These are phyloP conservation scores for Tuta absoluta DNA, from an alignment of 2,888 invertebrate species.

Conservation along the genomic window DNA sequence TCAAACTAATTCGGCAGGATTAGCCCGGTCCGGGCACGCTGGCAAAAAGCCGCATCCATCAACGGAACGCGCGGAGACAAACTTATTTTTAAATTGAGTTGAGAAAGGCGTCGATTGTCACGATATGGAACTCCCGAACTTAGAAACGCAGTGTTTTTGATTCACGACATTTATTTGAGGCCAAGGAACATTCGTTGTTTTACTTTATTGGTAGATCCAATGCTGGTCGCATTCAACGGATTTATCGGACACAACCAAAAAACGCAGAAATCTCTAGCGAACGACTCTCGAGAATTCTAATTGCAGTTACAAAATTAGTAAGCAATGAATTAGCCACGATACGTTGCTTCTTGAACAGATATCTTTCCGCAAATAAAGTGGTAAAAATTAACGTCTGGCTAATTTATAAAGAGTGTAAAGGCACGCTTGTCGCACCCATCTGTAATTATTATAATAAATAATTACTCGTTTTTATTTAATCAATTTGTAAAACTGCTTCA, in stretches of 20 bases:
- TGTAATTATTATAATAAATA: slow-evolving; percentile 54
- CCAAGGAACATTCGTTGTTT: neutral
- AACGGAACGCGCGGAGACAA: slow-evolving; percentile 54
- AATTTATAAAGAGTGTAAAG: slow-evolving; percentile 55
- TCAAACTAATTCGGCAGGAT: slow-evolving; percentile 75
- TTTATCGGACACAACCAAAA: neutral
- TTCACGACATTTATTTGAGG: neutral
- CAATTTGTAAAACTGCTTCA: slow-evolving; percentile 45
- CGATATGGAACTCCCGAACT: slow-evolving; percentile 43
- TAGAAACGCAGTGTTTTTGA: neutral
- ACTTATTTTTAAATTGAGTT: slow-evolving; percentile 46
- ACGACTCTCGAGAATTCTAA: slow-evolving; percentile 9
- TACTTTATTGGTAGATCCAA: neutral
- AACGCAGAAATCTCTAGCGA: neutral
- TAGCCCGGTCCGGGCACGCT: slow-evolving; percentile 58
- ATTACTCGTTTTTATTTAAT: slow-evolving; percentile 52
- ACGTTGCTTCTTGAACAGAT: neutral
- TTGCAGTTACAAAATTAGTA: slow-evolving; percentile 30
- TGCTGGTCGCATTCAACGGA: neutral
- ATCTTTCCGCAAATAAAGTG: neutral
- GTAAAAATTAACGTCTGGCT: slow-evolving; percentile 36
- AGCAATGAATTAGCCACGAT: slow-evolving; percentile 16
- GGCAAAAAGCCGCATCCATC: slow-evolving; percentile 76
- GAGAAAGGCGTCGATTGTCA: slow-evolving; percentile 25
- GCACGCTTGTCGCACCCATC: slow-evolving; percentile 50